phyloP scores from a whole-genome alignment of 1,140 invertebrate species.

The Aphelinus certus region DNA sequence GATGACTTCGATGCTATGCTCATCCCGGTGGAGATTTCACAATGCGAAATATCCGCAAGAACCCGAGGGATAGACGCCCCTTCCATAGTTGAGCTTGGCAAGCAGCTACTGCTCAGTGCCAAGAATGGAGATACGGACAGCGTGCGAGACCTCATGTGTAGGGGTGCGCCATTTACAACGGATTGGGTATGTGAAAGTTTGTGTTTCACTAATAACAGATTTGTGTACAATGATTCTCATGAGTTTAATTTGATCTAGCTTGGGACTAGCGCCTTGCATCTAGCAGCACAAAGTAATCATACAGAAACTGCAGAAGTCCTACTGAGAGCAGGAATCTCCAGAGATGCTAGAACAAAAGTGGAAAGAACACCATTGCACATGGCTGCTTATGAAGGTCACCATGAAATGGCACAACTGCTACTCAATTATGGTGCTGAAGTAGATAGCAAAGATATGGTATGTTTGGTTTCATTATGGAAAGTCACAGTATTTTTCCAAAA shows the following conservation, averaged over 20 bases:
- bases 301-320: slow-evolving; percentile 83
- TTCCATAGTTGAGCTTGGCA: slow-evolving; percentile 80
- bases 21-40: slow-evolving; percentile 61
- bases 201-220: neutral
- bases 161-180: slow-evolving; percentile 90
- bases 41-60: slow-evolving; percentile 52
- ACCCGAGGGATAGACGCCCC: slow-evolving; percentile 52
- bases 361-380: slow-evolving; percentile 90
- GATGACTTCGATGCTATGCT: slow-evolving; percentile 55
- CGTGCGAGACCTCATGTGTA: slow-evolving; percentile 82
- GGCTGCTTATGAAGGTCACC: slow-evolving; percentile 86
- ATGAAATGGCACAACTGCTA: slow-evolving; percentile 79
- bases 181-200: slow-evolving; percentile 78
- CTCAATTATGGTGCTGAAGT: slow-evolving; percentile 82
- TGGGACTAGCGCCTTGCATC: slow-evolving; percentile 89
- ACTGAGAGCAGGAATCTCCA: slow-evolving; percentile 83
- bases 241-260: slow-evolving; percentile 67
- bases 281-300: slow-evolving; percentile 86
- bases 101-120: slow-evolving; percentile 81
- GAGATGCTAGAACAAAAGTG: slow-evolving; percentile 91
- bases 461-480: neutral
- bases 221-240: slow-evolving; percentile 1
- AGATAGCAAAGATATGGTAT: slow-evolving; percentile 86
- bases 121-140: slow-evolving; percentile 80
- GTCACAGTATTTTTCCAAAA: no score